Evolutionary conservation across 1,140 invertebrate genomes (phyloP).

Genomic region (Wiebesia pumilae): DNA sequence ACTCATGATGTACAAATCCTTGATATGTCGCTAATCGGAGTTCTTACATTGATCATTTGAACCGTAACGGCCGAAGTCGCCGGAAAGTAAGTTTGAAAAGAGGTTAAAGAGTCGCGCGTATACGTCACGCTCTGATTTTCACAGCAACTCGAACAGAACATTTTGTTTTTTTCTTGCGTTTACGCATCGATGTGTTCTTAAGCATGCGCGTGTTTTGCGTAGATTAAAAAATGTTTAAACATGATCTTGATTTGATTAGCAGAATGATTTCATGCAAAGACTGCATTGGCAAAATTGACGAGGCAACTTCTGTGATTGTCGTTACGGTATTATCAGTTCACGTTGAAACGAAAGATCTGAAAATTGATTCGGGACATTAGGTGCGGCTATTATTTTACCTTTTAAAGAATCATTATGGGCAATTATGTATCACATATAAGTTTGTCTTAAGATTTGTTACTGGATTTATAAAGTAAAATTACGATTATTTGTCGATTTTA

Average conservation of each 20-base stretch:
- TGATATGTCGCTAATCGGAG: background rate
- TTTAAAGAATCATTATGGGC: background rate
- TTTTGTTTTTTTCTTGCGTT: conserved; percentile 1
- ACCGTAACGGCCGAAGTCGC: background rate
- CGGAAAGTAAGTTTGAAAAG: conserved; percentile 35
- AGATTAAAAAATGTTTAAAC: background rate
- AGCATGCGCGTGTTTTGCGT: background rate
- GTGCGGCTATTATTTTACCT: background rate
- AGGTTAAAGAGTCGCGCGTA: background rate
- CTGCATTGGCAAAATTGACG: no score
- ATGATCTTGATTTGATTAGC: background rate
- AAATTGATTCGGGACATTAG: background rate
- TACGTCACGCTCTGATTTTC: conserved; percentile 38
- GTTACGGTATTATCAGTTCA: background rate
- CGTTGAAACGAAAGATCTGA: background rate
- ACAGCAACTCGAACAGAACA: background rate
- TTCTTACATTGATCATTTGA: background rate
- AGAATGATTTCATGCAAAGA: no score
- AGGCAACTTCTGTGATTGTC: background rate
- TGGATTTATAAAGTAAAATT: no score
- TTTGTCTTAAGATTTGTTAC: no score
- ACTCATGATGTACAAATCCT: background rate
- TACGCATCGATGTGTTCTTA: no score
- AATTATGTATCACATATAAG: no score
- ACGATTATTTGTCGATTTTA: background rate